A percentile compares a stretch with the other conserved stretches of the same genome.
phyloP scores from a whole-genome alignment of 2,113 vertebrate genomes.

The Sinocyclocheilus maitianheensis region DNA sequence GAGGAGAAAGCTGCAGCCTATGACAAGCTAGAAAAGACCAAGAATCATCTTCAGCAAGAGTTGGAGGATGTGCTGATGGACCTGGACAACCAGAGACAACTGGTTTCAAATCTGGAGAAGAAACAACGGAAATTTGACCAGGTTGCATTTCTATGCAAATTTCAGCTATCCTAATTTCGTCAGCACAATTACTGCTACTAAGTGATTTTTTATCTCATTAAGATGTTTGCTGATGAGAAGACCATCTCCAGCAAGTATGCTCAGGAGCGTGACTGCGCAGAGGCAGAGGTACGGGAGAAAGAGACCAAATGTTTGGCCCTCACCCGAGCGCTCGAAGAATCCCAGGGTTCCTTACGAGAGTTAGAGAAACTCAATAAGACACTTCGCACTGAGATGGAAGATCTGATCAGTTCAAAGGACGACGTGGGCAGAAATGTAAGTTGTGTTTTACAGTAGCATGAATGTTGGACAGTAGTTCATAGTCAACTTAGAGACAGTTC shows the following conservation, averaged over 20 bases:
- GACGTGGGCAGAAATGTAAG: constrained; percentile 94
- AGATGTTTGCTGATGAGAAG: constrained; percentile 94
- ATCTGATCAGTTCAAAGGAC: constrained; percentile 94
- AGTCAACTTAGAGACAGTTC: neutral
- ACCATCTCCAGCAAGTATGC: constrained; percentile 84
- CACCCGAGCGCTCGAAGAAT: constrained; percentile 86
- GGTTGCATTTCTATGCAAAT: constrained; percentile 66
- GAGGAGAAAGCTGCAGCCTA: constrained; percentile 89
- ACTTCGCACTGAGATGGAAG: constrained; percentile 90
- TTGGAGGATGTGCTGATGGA: constrained; percentile 90
- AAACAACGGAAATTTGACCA: constrained; percentile 98
- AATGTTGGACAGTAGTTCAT: neutral
- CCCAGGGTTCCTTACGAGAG: constrained; percentile 83
- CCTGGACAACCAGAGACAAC: constrained; percentile 88
- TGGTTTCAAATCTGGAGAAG: constrained; percentile 93
- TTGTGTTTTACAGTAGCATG: neutral
- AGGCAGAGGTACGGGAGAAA: constrained; percentile 89
- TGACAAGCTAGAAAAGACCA: constrained; percentile 94
- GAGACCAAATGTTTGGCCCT: constrained; percentile 87
- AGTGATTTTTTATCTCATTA: neutral
- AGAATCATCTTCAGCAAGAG: constrained; percentile 89
- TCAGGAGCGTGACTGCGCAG: constrained; percentile 90
- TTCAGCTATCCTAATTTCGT: neutral
- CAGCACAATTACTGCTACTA: neutral
- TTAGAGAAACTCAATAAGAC: constrained; percentile 84